Conservation (phyloP, 2,888 invertebrate species). For the Tigriopus californicus region DNA sequence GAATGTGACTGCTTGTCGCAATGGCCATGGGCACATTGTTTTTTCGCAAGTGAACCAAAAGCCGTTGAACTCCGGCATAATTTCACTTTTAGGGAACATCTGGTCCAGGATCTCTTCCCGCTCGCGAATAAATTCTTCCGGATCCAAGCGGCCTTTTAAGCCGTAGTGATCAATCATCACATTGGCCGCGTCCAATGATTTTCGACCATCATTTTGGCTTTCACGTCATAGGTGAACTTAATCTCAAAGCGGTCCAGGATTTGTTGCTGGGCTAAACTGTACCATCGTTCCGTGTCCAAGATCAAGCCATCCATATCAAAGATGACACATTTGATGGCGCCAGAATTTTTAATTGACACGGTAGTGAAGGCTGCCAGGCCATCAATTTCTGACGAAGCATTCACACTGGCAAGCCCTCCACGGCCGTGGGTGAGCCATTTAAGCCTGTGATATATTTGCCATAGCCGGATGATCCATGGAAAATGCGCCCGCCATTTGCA, state of each 20-base stretch:
- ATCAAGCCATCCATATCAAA: slow-evolving; percentile 20
- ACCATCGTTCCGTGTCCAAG: slow-evolving; percentile 58
- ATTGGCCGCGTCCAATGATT: slow-evolving; percentile 40
- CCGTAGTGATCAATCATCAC: slow-evolving; percentile 33
- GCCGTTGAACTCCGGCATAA: slow-evolving; percentile 39
- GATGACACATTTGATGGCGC: slow-evolving; percentile 18
- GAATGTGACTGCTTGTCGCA: background rate
- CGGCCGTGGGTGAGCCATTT: background rate
- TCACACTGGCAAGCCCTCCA: background rate
- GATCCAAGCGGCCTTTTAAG: slow-evolving; percentile 43
- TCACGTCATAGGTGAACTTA: slow-evolving; percentile 55
- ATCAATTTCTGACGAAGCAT: background rate
- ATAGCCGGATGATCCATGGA: background rate
- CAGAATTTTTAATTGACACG: background rate
- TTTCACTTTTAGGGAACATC: slow-evolving; percentile 39
- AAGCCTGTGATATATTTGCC: background rate
- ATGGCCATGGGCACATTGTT: background rate
- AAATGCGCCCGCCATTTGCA: background rate
- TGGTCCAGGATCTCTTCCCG: slow-evolving; percentile 37
- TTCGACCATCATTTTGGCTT: slow-evolving; percentile 48
- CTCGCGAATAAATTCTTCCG: slow-evolving; percentile 41
- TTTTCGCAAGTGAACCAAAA: background rate
- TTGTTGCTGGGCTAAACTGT: slow-evolving; percentile 49
- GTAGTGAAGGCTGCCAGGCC: background rate
- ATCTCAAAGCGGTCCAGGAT: slow-evolving; percentile 47